These are phyloP conservation scores for Gryllus longicercus DNA, from an alignment of 2,888 invertebrate species.

Conservation along the genomic window DNA sequence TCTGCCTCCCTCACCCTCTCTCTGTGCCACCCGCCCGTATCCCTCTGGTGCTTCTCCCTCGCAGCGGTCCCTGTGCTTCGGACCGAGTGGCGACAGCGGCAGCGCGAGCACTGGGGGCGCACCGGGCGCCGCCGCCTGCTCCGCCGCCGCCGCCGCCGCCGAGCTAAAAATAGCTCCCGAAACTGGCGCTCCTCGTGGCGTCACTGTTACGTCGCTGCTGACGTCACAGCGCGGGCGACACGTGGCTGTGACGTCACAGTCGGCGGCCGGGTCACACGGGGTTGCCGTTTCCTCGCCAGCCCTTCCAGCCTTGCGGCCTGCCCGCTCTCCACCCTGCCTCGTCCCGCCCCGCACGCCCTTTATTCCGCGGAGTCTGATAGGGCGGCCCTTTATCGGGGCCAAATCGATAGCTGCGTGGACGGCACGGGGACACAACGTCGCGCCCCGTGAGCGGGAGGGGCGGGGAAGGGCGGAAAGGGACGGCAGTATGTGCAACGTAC, in stretches of 20 bases:
- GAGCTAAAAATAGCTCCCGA: constrained; percentile 28
- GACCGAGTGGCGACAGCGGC: not conserved
- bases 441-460: too few relatives aligned
- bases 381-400: constrained; percentile 9
- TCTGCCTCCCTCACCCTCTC: too few relatives aligned
- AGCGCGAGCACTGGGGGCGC: not conserved
- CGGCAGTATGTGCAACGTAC: too few relatives aligned
- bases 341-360: too few relatives aligned
- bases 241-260: constrained; percentile 24
- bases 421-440: not conserved
- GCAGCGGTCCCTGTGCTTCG: not conserved
- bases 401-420: not conserved
- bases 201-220: constrained; percentile 27
- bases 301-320: not conserved
- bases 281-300: not conserved
- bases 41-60: not conserved
- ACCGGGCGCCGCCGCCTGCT: not conserved
- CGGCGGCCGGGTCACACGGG: not conserved
- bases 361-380: too few relatives aligned
- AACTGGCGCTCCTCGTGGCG: constrained; percentile 2
- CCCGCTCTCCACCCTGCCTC: too few relatives aligned
- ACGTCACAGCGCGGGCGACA: constrained; percentile 27
- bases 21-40: too few relatives aligned
- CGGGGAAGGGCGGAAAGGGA: too few relatives aligned
- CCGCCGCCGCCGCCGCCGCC: too few relatives aligned